A percentile compares a stretch with the other conserved stretches of the same genome.
Evolutionary conservation across 2,888 invertebrate species (phyloP).

Genomic region (Malthinus seriepunctatus): DNA sequence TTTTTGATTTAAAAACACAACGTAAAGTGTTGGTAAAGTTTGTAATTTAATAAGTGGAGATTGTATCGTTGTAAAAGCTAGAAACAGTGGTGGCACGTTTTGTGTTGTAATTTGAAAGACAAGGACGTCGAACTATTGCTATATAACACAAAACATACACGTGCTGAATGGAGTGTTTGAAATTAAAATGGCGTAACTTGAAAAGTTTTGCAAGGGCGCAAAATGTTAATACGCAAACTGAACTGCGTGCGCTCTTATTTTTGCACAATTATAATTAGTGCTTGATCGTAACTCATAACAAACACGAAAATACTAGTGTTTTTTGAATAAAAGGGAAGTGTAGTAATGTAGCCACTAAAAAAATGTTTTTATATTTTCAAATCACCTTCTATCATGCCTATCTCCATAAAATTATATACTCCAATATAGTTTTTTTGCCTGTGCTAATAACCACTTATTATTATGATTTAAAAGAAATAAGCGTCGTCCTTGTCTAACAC

Average conservation of each 20-base stretch:
- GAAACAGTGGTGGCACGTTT: slow-evolving; percentile 4
- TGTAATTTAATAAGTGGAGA: slow-evolving; percentile 12
- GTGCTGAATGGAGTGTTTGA: slow-evolving; percentile 18
- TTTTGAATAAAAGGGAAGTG: too few relatives aligned
- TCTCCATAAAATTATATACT: slow-evolving; percentile 13
- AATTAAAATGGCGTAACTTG: slow-evolving; percentile 20
- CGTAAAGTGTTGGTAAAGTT: neutral
- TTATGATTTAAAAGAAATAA: neutral
- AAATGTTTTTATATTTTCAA: slow-evolving; percentile 13
- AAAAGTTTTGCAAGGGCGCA: slow-evolving; percentile 19
- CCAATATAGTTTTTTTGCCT: slow-evolving; percentile 6
- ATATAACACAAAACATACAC: slow-evolving; percentile 10
- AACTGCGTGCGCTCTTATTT: neutral
- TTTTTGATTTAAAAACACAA: too few relatives aligned
- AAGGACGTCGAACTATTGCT: slow-evolving; percentile 15
- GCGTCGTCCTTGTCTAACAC: neutral
- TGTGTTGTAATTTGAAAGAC: slow-evolving; percentile 10
- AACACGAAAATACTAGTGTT: too few relatives aligned
- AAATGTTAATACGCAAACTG: slow-evolving; percentile 19
- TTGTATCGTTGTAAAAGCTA: slow-evolving; percentile 19
- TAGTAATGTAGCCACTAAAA: too few relatives aligned
- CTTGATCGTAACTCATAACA: too few relatives aligned
- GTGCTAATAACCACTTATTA: neutral
- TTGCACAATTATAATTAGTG: neutral
- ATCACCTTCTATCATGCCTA: slow-evolving; percentile 11